Evolutionary conservation across 2,113 vertebrate genomes (phyloP).

Genomic region (Myodes glareolus): DNA sequence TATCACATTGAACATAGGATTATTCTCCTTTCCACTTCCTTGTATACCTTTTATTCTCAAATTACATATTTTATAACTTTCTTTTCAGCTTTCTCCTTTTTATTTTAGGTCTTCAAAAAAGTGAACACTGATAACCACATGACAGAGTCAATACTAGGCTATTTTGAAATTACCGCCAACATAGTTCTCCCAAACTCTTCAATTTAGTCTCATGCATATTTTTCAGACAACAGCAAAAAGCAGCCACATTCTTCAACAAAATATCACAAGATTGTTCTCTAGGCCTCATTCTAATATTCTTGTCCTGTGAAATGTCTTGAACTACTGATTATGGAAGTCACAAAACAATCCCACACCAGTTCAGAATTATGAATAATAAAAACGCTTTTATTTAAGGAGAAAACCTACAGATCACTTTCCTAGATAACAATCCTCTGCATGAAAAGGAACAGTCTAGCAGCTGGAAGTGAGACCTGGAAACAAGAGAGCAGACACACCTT

Average conservation of each 20-base stretch:
- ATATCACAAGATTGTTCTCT: background rate
- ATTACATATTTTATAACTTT: background rate
- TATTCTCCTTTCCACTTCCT: background rate
- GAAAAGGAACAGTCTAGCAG: no score
- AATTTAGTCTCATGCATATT: background rate
- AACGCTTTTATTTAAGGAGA: no score
- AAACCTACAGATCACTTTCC: no score
- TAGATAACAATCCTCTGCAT: no score
- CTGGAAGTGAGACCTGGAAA: no score
- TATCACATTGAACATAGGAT: background rate
- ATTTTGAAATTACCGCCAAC: background rate
- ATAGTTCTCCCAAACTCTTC: background rate
- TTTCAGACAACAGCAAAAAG: background rate
- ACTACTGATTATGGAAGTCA: background rate
- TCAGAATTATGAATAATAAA: no score
- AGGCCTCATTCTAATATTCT: background rate
- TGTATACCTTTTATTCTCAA: background rate
- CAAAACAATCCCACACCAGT: no score
- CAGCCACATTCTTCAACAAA: background rate
- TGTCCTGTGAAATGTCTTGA: background rate
- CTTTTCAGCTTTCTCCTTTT: background rate
- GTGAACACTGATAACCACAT: background rate
- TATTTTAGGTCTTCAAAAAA: background rate
- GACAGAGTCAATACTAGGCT: background rate
- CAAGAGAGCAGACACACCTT: no score